These are phyloP conservation scores for Mystacornis crossleyi DNA, from an alignment of 2,113 vertebrate genomes.

Conservation along the genomic window DNA sequence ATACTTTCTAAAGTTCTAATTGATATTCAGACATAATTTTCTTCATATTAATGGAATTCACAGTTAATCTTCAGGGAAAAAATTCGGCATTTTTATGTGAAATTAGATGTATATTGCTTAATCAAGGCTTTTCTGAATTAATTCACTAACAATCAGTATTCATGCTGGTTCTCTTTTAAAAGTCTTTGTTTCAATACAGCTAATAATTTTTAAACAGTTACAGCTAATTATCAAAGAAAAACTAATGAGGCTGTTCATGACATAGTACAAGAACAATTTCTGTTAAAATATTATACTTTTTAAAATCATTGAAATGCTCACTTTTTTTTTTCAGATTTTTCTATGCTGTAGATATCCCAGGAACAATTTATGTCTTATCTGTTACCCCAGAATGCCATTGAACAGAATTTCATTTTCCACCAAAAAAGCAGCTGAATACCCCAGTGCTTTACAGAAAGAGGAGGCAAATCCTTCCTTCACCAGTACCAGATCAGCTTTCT, in stretches of 20 bases:
- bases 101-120: constrained; percentile 73
- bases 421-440: neutral
- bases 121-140: constrained; percentile 68
- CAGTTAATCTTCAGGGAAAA: constrained; percentile 67
- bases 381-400: neutral
- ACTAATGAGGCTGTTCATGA: constrained; percentile 44
- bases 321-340: neutral
- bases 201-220: constrained; percentile 67
- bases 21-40: constrained; percentile 54
- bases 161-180: constrained; percentile 57
- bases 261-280: neutral
- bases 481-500: neutral
- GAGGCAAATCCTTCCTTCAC: neutral
- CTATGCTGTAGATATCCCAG: neutral
- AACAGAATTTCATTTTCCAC: neutral
- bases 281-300: neutral
- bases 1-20: constrained; percentile 33
- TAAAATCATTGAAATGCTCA: neutral
- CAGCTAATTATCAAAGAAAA: constrained; percentile 67
- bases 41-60: constrained; percentile 49
- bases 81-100: constrained; percentile 70
- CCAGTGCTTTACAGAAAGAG: neutral
- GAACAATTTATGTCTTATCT: neutral
- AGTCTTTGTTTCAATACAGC: constrained; percentile 62
- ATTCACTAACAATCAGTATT: constrained; percentile 68